Base-by-base conservation (phyloP, 2,888 invertebrate species). In the Nemotelus pantherinus region DNA sequence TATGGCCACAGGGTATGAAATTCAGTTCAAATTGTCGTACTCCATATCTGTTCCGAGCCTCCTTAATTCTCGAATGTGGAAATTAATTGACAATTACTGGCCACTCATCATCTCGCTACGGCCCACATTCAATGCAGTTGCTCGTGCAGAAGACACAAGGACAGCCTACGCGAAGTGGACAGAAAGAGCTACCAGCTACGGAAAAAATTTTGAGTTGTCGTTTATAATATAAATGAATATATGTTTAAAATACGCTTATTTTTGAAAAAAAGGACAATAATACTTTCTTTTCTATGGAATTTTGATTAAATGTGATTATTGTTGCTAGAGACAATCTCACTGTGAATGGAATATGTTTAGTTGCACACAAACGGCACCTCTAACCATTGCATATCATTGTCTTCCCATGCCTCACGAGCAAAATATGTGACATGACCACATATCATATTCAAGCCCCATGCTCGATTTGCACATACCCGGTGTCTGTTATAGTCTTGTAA, bases 31-130 rank as follows among this genome's bases (percentile, higher is more conserved):
- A 41, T 43, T 41, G 39, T n/a, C 41, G 43, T 57, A 72, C n/a
- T n/a, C 71, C 63, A 10, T 43, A 63, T 63, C 4, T 63, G 39
- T 7, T 10, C 60, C n/a, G 41, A 44, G 25, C 5, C 25, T 9
- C 47, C 44, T n/a, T 47, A 58, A 60, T 9, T 48, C 63, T 10
- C 47, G 41, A 74, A 74, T 63, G 60, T 48, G 50, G 48, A 47
- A 74, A 60, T 74, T 74, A 74, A 74, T 72, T 72, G 71, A 44
- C 74, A 74, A 74, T 74, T 74, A 74, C 63, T 48, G 50, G 10
- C 74, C 74, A 60, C 74, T 60, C 60, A 48, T 53, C 70, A 50
- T 70, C 50, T 10, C 47, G 25, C 53, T 6, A 55, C 10, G 39
- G 25, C 55, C 70, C 55, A 53, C 53, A 70, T 53, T 53, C 50